Base-by-base conservation (phyloP, 2,888 invertebrate species). In the Trachelus troglodyta region DNA sequence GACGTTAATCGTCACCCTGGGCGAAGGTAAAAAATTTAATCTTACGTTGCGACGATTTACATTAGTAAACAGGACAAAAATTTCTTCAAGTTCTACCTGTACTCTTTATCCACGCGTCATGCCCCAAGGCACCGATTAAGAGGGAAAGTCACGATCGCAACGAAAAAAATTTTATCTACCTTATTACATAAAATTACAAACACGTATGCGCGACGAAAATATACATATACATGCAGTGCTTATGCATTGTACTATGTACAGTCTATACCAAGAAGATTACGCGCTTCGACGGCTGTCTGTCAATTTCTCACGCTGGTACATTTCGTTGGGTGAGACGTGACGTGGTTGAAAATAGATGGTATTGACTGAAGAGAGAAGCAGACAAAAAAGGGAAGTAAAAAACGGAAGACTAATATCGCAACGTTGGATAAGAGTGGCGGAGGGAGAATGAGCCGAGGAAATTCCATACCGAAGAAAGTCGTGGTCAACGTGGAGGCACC, bases 251-350 rank as follows among this genome's bases (percentile, higher is more conserved):
- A 40, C 40, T 23, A 40, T 40, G 15, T 40, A 40, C 40, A 40
- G 75, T 79, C 75, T 33, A 77, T 78, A 78, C 30, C 31, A 78
- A 75, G 23, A 12, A 31, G 31, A 31, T 33, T 34, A n/a, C 23
- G 23, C 56, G 30, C 69, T 77, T 74, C 34, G 31, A 75, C 69
- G 12, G 75, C 73, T 69, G 75, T 73, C 75, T 34, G 77, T 77
- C 71, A 77, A 68, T 79, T 77, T 77, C 77, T 34, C 73, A 34
- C 77, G 73, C 34, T 74, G 77, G 69, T 31, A 69, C 40, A 74
- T 69, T 31, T 40, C 31, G 40, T 76, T 30, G 69, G n/a, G 40
- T 34, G 34, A 71, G 69, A 30, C 68, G 56, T 37, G 69, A 78
- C 35, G 71, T 69, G 69, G 35, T 73, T 78, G 75, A 75, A 37